Base-by-base conservation (phyloP, 2,113 vertebrate genomes). In the Trematocara marginatum region DNA sequence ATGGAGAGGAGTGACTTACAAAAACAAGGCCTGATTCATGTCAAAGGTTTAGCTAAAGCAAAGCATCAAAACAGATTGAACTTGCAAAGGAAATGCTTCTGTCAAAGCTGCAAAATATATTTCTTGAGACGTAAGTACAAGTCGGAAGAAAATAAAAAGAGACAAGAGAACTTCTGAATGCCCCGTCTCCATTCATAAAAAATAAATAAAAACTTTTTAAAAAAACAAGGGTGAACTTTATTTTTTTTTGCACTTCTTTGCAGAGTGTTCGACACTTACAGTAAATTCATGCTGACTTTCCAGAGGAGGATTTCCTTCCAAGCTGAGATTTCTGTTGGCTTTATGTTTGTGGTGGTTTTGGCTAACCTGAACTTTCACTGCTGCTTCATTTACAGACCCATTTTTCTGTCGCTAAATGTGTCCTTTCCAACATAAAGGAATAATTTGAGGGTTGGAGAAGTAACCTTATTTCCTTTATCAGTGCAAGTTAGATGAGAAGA, bases 11-110 rank as follows among this genome's bases (percentile, higher is more conserved):
- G 35, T 80, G 83, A 61, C 40, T 8, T 38, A 69, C 20, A 79
- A 85, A 87, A 88, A 88, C 69, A 87, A 89, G 83, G 49, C 47
- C 78, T 31, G 84, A 90, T 86, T 94, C 71, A 89, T 86, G 90
- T 88, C 87, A 90, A 84, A 85, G 76, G 76, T 92, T 86, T 71
- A 74, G 80, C 40, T 78, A 78, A 80, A 79, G 49, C n/a, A 47
- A 82, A 86, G 51, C 82, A 78, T 92, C 87, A 84, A 89, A 90
- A 83, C 88, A 90, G 74, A 81, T 6, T 66, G 42, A 88, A 10
- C 52, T 45, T 31, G 34, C 31, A 56, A 34, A 26, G 13, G 47
- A 49, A 45, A 79, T 66, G 78, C 52, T 81, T 61, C 59, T 82
- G 86, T 88, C 81, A 90, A 82, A 74, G 78, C 76, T 79, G 61